These are phyloP conservation scores for Salticus scenicus DNA, from an alignment of 2,888 invertebrate genomes.

Conservation along the genomic window DNA sequence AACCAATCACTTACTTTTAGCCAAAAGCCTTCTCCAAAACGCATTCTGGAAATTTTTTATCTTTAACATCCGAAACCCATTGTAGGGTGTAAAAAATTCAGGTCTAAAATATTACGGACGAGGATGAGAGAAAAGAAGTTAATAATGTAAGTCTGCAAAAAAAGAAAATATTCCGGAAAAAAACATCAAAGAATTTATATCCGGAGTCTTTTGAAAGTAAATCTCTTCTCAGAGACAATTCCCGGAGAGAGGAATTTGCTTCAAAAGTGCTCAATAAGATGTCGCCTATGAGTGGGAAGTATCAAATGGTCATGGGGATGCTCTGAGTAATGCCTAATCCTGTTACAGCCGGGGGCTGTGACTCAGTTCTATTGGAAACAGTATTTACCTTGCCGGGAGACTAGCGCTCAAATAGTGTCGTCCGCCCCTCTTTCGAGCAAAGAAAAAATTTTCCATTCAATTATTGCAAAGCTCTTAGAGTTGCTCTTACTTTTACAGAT, in stretches of 20 bases:
- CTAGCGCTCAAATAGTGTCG: constrained; percentile 24
- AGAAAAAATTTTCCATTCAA: constrained; percentile 21
- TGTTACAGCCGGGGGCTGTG: constrained; percentile 48
- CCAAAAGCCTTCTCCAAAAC: too few relatives aligned
- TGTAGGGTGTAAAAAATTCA: background rate
- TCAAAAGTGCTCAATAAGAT: constrained; percentile 48
- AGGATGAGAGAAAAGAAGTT: constrained; percentile 1
- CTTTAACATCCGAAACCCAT: background rate
- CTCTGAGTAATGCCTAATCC: constrained; percentile 62
- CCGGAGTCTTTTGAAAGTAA: constrained; percentile 26
- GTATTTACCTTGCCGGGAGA: constrained; percentile 38
- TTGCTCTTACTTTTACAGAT: background rate
- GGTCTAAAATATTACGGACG: constrained; percentile 16
- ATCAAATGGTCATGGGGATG: constrained; percentile 52
- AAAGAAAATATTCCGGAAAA: constrained; percentile 12
- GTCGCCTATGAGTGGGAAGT: constrained; percentile 28
- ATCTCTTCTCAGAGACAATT: constrained; percentile 25
- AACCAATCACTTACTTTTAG: too few relatives aligned
- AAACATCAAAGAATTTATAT: constrained; percentile 16
- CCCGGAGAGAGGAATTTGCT: constrained; percentile 29
- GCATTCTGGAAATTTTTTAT: too few relatives aligned
- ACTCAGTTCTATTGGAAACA: constrained; percentile 42
- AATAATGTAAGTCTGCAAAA: constrained; percentile 24
- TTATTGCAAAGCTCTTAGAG: constrained; percentile 10
- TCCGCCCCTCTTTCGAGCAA: constrained; percentile 2